Evolutionary conservation across 2,113 vertebrate species (phyloP).

Genomic region (Prunella himalayana): DNA sequence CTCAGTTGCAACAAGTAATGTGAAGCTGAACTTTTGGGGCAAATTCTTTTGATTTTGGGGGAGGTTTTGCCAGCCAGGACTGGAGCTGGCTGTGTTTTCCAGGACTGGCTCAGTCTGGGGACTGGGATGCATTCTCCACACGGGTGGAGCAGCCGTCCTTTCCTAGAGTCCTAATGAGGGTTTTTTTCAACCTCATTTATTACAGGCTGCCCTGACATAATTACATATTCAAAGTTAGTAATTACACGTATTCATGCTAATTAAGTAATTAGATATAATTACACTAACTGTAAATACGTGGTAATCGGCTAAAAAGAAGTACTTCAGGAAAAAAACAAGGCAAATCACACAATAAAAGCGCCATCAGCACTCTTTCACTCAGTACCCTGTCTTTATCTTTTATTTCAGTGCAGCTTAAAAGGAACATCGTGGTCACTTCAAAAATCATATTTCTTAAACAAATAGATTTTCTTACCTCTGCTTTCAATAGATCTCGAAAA

Average conservation of each 20-base stretch:
- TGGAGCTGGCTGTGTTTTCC: neutral
- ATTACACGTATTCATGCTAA: conserved; percentile 72
- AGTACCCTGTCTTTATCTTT: conserved; percentile 22
- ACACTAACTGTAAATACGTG: conserved; percentile 71
- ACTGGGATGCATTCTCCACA: neutral
- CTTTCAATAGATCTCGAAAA: neutral
- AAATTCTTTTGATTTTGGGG: neutral
- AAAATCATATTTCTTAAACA: conserved; percentile 8
- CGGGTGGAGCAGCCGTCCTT: conserved; percentile 45
- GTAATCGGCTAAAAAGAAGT: conserved; percentile 69
- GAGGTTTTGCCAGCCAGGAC: neutral
- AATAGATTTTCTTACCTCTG: neutral
- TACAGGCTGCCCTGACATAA: conserved; percentile 58
- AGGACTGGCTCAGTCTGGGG: neutral
- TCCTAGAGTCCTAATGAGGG: conserved; percentile 21
- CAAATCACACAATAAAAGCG: conserved; percentile 53
- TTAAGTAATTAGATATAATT: conserved; percentile 76
- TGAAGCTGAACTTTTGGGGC: neutral
- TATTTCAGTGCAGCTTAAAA: conserved; percentile 7
- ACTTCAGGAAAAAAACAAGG: conserved; percentile 59
- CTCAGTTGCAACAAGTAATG: neutral
- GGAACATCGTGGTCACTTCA: conserved; percentile 19
- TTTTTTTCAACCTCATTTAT: conserved; percentile 58
- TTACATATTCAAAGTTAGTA: conserved; percentile 69
- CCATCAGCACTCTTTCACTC: conserved; percentile 47